Base-by-base conservation (phyloP, 2,888 invertebrate species). In the Acronicta psi region DNA sequence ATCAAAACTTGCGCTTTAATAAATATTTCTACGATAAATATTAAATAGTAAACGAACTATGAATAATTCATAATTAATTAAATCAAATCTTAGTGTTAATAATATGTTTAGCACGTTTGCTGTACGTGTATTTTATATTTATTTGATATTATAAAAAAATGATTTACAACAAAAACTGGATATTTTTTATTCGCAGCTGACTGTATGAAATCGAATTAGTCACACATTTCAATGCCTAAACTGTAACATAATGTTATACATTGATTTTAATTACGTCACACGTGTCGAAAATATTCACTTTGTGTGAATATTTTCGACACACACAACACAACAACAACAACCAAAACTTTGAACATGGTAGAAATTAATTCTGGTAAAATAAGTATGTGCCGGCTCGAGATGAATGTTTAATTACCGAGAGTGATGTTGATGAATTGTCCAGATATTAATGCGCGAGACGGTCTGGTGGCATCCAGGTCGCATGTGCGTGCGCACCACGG, bases 391-490 rank as follows among this genome's bases (percentile, higher is more conserved):
- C 34, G 41, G 41, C 66, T 67, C 68, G 68, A 68, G 60, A 66
- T 72, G 67, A 69, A 77, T 76, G 68, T 83, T 79, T 85, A 84
- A 87, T 89, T 86, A 88, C 69, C 77, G 69, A 72, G 69, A 69
- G 75, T 72, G 69, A 82, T 81, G 86, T 87, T 90, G 88, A 91
- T 90, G 88, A 89, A 89, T 89, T 85, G 83, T 83, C 82, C 86
- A 91, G 88, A 90, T 90, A 65, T 65, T 89, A 89, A 85, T 77
- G 75, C 75, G 89, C 77, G 90, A 84, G 86, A 88, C 86, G 91
- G 88, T 87, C 83, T 80, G 82, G 78, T 87, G 87, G 90, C 87
- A 93, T 88, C 82, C 88, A 90, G 92, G 92, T 84, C 93, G 87
- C 89, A 89, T 83, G 80, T 91, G 91, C 65, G 70, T 90, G 90